Evolutionary conservation across 2,888 invertebrate species (phyloP), one percentile per base, ranked within the genome.

Genomic region (Spisula subtruncata): DNA sequence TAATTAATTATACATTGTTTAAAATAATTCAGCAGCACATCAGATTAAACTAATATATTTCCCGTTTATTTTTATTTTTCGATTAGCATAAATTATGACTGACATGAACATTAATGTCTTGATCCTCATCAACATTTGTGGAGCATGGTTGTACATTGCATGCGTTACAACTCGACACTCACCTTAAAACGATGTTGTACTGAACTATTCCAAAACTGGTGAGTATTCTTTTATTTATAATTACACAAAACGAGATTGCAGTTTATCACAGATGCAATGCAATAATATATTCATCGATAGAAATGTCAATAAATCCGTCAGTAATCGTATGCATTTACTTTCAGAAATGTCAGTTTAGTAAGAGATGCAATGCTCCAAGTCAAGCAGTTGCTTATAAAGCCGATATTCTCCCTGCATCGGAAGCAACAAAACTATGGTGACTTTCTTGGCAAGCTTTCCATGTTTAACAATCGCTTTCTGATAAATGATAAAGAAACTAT

Each of bases 401-500:
- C 71, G 16, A 71, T 71, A 71, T 32, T 32, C 71, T 71, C 32
- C 0, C 32, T 71, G 71, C 10, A 12, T 29, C 32, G 12, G 32
- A 32, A 71, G 71, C 71, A 71, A 71, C 71, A 71, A 32, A 71
- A 32, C 71, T 32, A 71, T 8, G 12, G 32, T 71, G 71, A 32
- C 29, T 71, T 71, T 32, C 32, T 71, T 32, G 32, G 71, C 29
- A 14, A 71, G 71, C 14, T 29, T 25, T 29, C 32, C 71, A 29
- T 71, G 29, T 71, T 71, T 71, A 32, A 29, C 71, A 6, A 29
- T 71, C 32, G 71, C 32, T 29, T 71, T 29, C 71, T 71, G 71
- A 71, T 71, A 71, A 71, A 71, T 71, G 32, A 16, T 71, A 71
- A 71, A 32, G 71, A 71, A 32, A 71, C 71, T 29, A 71, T 71